A percentile compares a stretch with the other conserved stretches of the same genome.
These are phyloP conservation scores for Crypturellus tataupa DNA, from an alignment of 2,797 vertebrate genomes.

Conservation along the genomic window DNA sequence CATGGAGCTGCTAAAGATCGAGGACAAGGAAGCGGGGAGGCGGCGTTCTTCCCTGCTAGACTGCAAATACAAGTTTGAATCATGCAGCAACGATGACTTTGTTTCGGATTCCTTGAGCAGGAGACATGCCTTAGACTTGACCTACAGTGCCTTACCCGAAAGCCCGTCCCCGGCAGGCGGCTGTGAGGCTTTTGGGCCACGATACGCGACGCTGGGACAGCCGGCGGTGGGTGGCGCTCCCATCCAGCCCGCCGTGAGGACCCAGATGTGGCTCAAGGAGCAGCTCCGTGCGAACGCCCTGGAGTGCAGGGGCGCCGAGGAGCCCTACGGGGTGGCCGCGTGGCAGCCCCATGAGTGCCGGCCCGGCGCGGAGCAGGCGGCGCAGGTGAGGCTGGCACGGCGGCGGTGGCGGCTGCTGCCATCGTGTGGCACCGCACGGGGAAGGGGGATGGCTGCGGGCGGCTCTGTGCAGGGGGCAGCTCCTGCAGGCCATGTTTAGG, in stretches of 20 bases:
- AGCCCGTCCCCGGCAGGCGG: conserved; percentile 72
- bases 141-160: conserved; percentile 89
- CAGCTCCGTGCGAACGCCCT: conserved; percentile 88
- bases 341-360: conserved; percentile 84
- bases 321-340: conserved; percentile 60
- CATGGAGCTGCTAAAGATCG: conserved; percentile 81
- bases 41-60: conserved; percentile 81
- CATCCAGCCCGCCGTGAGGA: conserved; percentile 90
- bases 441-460: too few species aligned
- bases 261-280: conserved; percentile 96
- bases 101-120: conserved; percentile 82
- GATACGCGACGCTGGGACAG: conserved; percentile 80
- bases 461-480: background rate
- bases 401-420: conserved; percentile 62
- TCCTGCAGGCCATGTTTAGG: background rate
- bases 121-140: conserved; percentile 88
- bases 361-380: conserved; percentile 77
- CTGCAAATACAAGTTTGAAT: conserved; percentile 86
- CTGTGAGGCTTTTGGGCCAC: conserved; percentile 77
- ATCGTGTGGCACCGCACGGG: conserved; percentile 64
- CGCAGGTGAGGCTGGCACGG: conserved; percentile 83
- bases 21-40: conserved; percentile 81
- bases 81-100: conserved; percentile 79
- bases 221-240: conserved; percentile 86
- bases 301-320: conserved; percentile 84